Conservation (phyloP, 2,797 vertebrate species). For the Octomys mimax region DNA sequence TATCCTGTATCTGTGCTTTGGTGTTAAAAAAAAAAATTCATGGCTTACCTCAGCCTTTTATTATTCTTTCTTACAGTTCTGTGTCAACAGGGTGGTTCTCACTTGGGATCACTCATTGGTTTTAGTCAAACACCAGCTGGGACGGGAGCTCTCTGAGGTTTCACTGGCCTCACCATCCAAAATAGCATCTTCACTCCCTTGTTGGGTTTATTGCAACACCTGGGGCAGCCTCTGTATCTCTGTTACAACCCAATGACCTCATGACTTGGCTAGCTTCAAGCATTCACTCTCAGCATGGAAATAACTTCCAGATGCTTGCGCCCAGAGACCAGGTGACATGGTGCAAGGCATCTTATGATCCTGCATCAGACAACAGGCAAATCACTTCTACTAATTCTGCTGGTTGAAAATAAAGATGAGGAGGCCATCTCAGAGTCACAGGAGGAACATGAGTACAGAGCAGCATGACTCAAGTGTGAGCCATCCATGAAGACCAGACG, state of each 20-base stretch:
- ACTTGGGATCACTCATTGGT: background rate
- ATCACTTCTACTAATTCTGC: background rate
- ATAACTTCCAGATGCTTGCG: background rate
- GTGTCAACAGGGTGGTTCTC: background rate
- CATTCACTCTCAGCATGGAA: background rate
- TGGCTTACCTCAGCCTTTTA: background rate
- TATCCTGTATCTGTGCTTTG: background rate
- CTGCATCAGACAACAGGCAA: conserved; percentile 1
- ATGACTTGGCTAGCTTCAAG: background rate
- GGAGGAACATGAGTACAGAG: background rate
- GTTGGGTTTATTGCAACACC: background rate
- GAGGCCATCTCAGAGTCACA: background rate
- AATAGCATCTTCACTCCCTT: background rate
- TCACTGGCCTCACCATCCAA: background rate
- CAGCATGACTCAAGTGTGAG: background rate
- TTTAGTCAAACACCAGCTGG: background rate
- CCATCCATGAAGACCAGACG: background rate
- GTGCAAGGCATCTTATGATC: background rate
- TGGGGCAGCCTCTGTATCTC: background rate
- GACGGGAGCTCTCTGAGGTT: background rate
- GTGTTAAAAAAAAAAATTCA: background rate
- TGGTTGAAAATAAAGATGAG: background rate
- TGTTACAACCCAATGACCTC: background rate
- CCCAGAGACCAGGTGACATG: background rate
- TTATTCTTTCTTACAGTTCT: background rate